Evolutionary conservation across 2,888 invertebrate genomes (phyloP).

Genomic region (Himalopsyche kuldschensis): DNA sequence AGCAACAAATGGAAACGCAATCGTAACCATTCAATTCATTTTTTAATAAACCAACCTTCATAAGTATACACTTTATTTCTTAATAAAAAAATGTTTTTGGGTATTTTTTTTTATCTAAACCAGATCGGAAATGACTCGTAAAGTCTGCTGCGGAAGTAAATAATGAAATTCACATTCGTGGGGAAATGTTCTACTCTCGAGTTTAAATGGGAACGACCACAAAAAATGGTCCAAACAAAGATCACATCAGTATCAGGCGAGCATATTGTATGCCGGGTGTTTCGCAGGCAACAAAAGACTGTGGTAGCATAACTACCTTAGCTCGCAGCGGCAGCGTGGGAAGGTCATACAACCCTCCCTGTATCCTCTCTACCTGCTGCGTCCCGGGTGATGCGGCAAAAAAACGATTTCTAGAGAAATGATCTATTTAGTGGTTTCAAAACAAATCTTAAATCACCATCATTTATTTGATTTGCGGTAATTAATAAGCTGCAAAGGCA

Average conservation of each 20-base stretch:
- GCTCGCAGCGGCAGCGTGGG: slow-evolving; percentile 32
- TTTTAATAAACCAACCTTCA: background rate
- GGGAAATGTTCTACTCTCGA: background rate
- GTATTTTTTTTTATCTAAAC: background rate
- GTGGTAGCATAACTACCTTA: slow-evolving; percentile 9
- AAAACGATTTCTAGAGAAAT: background rate
- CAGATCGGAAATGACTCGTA: slow-evolving; percentile 1
- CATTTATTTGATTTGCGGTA: slow-evolving; percentile 4
- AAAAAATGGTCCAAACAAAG: slow-evolving; percentile 17
- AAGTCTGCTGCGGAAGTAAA: slow-evolving; percentile 7
- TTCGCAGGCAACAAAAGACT: slow-evolving; percentile 20
- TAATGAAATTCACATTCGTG: slow-evolving; percentile 7
- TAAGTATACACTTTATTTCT: background rate
- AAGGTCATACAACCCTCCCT: slow-evolving; percentile 25
- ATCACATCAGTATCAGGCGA: slow-evolving; percentile 9
- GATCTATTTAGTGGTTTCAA: background rate
- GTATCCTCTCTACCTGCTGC: slow-evolving; percentile 18
- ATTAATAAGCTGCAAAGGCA: slow-evolving; percentile 3
- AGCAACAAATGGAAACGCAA: too few relatives aligned
- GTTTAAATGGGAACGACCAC: slow-evolving; percentile 11
- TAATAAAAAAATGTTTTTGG: too few relatives aligned
- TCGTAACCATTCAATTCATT: background rate
- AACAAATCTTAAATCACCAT: background rate
- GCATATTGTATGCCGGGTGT: slow-evolving; percentile 28
- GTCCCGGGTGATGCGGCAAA: background rate